Conservation (phyloP, 2,888 invertebrate species). For the Cyclophora punctaria region DNA sequence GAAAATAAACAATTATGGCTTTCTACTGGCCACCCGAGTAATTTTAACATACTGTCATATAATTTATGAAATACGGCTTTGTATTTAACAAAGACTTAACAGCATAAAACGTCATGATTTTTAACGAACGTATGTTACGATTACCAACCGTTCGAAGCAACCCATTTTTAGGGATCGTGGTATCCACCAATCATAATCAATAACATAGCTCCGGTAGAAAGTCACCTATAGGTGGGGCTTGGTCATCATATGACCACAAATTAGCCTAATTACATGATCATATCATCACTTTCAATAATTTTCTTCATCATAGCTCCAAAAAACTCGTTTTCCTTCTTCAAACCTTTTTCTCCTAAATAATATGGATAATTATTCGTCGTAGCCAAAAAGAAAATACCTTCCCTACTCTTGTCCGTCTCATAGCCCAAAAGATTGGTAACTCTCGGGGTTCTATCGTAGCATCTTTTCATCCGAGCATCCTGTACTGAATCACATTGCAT, state of each 20-base stretch:
- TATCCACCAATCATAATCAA: no score
- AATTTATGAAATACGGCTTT: no score
- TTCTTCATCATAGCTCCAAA: constrained; percentile 22
- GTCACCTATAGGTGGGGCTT: no score
- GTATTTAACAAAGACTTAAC: no score
- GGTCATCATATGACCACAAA: background rate
- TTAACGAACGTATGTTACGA: no score
- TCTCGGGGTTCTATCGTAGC: constrained; percentile 32
- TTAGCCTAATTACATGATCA: constrained; percentile 8
- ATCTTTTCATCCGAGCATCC: constrained; percentile 34
- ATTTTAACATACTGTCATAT: no score
- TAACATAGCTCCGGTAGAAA: no score
- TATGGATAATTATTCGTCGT: constrained; percentile 42
- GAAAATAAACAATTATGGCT: no score
- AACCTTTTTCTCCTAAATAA: constrained; percentile 44
- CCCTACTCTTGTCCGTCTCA: constrained; percentile 26
- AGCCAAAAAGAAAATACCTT: constrained; percentile 38
- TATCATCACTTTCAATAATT: constrained; percentile 8
- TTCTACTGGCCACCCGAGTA: no score
- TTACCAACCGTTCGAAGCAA: no score
- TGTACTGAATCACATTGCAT: constrained; percentile 40
- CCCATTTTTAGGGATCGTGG: no score
- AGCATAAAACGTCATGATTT: no score
- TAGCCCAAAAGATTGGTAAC: constrained; percentile 35
- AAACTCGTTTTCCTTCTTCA: constrained; percentile 39